These are phyloP conservation scores for Schizopygopsis pylzovi DNA, from an alignment of 2,797 vertebrate genomes.

Conservation along the genomic window DNA sequence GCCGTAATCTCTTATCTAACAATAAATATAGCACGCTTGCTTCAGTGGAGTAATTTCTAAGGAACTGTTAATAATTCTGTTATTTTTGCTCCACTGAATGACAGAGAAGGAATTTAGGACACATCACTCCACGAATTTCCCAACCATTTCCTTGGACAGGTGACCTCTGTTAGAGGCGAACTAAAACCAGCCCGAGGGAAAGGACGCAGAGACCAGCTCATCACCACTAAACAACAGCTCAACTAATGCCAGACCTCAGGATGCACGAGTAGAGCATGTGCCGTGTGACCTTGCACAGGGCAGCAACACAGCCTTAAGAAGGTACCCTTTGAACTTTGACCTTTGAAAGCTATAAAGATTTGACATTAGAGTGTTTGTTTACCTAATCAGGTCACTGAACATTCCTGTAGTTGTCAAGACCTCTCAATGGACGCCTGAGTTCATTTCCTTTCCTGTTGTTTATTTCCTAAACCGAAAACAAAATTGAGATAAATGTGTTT, in stretches of 20 bases:
- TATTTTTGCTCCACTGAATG: slow-evolving; percentile 47
- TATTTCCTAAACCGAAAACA: not conserved
- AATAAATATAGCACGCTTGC: slow-evolving; percentile 31
- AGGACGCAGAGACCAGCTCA: slow-evolving; percentile 46
- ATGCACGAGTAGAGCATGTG: slow-evolving; percentile 50
- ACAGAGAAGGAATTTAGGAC: slow-evolving; percentile 36
- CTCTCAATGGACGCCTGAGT: slow-evolving; percentile 9
- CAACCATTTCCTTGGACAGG: slow-evolving; percentile 27
- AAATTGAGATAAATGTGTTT: slow-evolving; percentile 15
- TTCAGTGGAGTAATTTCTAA: slow-evolving; percentile 31
- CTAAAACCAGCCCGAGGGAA: slow-evolving; percentile 36
- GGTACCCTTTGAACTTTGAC: slow-evolving; percentile 24
- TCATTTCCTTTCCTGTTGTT: slow-evolving; percentile 4
- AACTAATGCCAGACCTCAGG: slow-evolving; percentile 42
- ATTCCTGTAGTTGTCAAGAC: slow-evolving; percentile 41
- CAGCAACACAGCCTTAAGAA: slow-evolving; percentile 29
- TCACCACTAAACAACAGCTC: slow-evolving; percentile 44
- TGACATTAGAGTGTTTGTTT: slow-evolving; percentile 50
- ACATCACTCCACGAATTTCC: slow-evolving; percentile 18
- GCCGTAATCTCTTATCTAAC: slow-evolving; percentile 24
- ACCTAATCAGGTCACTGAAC: slow-evolving; percentile 41
- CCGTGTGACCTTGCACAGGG: slow-evolving; percentile 51
- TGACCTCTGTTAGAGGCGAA: slow-evolving; percentile 50
- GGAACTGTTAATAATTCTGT: slow-evolving; percentile 44
- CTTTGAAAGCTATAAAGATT: slow-evolving; percentile 44